Percentiles rank a stretch among this genome's conserved stretches.
Evolutionary conservation across 2,797 vertebrate species (phyloP).

Genomic region (Myotis myotis): DNA sequence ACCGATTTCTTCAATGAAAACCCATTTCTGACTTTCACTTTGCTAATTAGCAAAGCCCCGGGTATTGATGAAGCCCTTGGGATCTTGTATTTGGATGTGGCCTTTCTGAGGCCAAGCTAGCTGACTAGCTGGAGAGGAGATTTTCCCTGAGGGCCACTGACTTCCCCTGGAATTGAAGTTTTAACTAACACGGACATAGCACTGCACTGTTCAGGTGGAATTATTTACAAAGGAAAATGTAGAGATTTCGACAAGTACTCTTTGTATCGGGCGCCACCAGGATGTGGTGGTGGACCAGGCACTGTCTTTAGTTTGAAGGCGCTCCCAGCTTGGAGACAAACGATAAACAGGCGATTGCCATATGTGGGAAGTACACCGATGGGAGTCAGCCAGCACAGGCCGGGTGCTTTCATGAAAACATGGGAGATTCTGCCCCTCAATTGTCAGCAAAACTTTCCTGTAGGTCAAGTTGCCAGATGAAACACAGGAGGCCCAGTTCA

Average conservation of each 20-base stretch:
- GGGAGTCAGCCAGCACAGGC: background rate
- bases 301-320: background rate
- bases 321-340: background rate
- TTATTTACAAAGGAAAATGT: conserved; percentile 22
- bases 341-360: background rate
- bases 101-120: conserved; percentile 26
- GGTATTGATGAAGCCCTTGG: conserved; percentile 38
- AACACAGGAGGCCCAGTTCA: background rate
- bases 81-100: conserved; percentile 7
- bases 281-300: background rate
- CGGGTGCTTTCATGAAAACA: background rate
- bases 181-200: background rate
- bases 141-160: background rate
- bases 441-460: background rate
- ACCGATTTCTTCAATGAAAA: conserved; percentile 56
- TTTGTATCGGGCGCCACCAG: background rate
- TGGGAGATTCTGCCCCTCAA: background rate
- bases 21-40: conserved; percentile 36
- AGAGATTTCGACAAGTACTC: background rate
- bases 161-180: background rate
- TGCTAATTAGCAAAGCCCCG: conserved; percentile 59
- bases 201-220: background rate
- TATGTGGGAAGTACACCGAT: rapidly evolving
- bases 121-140: background rate
- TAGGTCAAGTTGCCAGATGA: background rate